Conservation (phyloP, 2,888 invertebrate species). For the Scaptomyza reducta region DNA sequence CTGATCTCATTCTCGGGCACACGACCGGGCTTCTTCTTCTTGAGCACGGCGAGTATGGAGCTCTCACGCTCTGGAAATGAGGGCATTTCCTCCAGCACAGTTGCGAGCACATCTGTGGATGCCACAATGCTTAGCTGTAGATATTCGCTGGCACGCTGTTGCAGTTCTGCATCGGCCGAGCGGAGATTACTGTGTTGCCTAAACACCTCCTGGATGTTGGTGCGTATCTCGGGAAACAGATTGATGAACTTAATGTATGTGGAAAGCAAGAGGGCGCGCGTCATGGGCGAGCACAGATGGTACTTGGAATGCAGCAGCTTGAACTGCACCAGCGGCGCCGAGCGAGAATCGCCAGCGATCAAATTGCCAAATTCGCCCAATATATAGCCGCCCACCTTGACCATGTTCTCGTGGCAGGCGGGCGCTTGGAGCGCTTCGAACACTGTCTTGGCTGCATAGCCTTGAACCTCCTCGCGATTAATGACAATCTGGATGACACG, state of each 20-base stretch:
- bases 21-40: conserved; percentile 98
- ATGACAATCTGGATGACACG: conserved; percentile 99
- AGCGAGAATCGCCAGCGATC: conserved; percentile 98
- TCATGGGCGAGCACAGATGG: conserved; percentile 98
- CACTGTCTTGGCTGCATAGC: conserved; percentile 99
- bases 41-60: conserved; percentile 97
- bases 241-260: conserved; percentile 99
- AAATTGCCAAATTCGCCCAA: conserved; percentile 99
- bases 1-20: conserved; percentile 94
- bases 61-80: conserved; percentile 99
- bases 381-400: conserved; percentile 99
- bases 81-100: conserved; percentile 99
- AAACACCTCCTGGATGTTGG: conserved; percentile 97
- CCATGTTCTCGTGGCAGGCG: conserved; percentile 99
- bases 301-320: conserved; percentile 99
- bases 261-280: conserved; percentile 96
- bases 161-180: conserved; percentile 98
- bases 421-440: conserved; percentile 99
- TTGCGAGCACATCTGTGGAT: conserved; percentile 98
- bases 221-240: conserved; percentile 99
- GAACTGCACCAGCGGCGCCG: conserved; percentile 98
- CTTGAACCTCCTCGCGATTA: conserved; percentile 99
- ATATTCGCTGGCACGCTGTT: conserved; percentile 99
- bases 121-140: conserved; percentile 97
- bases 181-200: conserved; percentile 97